Evolutionary conservation across 2,888 invertebrate genomes (phyloP), one percentile per base, ranked within the genome.

Genomic region (Brenthis hecate): DNA sequence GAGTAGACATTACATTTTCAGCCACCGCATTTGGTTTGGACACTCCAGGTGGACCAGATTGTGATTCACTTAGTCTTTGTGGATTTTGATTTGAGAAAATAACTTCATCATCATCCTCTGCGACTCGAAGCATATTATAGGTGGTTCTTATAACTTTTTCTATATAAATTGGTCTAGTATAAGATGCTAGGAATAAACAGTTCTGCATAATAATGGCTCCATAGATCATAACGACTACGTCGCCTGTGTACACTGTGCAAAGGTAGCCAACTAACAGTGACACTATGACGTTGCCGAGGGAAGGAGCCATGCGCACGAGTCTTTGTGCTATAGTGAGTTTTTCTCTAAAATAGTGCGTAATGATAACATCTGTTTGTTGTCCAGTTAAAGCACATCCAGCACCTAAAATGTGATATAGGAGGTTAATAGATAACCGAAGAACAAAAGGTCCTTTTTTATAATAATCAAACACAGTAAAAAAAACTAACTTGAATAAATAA

Each of bases 191-290:
- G 74, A 94, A 87, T 6, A 94, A 66, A 71, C 94, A 89, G 74
- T 94, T 94, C 77, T 94, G 94, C 86, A 94, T 90, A 14, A 94
- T 80, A 19, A 94, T 85, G 0, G 94, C 94, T 69, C 93, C 94
- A 74, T 94, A 94, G 75, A 94, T 92, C 84, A 94, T 88, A 14
- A 94, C 87, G 1, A 94, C 91, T 2, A 84, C 78, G 36, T 90
- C 87, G 2, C 83, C 84, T 5, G 88, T 88, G 75, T 91, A 86
- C 6, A 83, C 72, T 8, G 91, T 84, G 74, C 93, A 89, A n/a
- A 93, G 79, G 73, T 88, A 87, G 1, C 94, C 94, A 13, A 94
- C 75, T 6, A 93, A 72, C 14, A 94, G 82, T 0, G 94, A 94
- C 3, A 92, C 83, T 0, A 94, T 63, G 69, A 94, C 88, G 80